Evolutionary conservation across 1,140 invertebrate species (phyloP).

Genomic region (Nixonia krombeini): DNA sequence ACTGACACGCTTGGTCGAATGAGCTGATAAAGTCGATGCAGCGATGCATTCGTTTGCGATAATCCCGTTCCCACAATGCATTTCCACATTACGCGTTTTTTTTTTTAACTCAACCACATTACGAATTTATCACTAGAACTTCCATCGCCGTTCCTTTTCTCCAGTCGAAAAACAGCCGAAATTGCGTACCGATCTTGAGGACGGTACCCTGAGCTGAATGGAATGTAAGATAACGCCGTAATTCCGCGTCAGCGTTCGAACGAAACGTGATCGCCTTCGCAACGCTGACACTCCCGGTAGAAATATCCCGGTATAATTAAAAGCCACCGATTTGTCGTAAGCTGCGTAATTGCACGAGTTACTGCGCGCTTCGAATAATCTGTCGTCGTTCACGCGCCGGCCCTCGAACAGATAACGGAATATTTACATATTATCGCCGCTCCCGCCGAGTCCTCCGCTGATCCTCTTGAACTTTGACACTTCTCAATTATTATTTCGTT

Average conservation of each 20-base stretch:
- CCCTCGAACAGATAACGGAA: constrained; percentile 63
- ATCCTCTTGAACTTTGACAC: constrained; percentile 35
- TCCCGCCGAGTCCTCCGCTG: constrained; percentile 34
- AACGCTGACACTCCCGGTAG: constrained; percentile 30
- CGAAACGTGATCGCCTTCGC: constrained; percentile 36
- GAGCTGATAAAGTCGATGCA: constrained; percentile 13
- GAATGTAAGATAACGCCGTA: constrained; percentile 12
- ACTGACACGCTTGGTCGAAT: constrained; percentile 17
- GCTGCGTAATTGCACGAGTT: constrained; percentile 69
- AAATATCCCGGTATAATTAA: constrained; percentile 67
- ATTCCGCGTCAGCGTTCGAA: constrained; percentile 16
- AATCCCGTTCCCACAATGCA: background rate
- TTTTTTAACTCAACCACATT: background rate
- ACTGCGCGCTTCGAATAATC: constrained; percentile 68
- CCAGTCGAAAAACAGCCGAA: no score
- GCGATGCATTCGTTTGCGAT: constrained; percentile 7
- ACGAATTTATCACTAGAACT: constrained; percentile 5
- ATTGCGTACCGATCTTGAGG: no score
- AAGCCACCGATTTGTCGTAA: constrained; percentile 71
- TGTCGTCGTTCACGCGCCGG: constrained; percentile 38
- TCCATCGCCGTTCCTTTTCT: constrained; percentile 6
- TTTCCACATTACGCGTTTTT: background rate
- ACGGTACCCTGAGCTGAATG: no score
- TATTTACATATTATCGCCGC: constrained; percentile 71
- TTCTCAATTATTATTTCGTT: no score